Base-by-base conservation (phyloP, 2,888 invertebrate species). In the Frankliniella fusca region DNA sequence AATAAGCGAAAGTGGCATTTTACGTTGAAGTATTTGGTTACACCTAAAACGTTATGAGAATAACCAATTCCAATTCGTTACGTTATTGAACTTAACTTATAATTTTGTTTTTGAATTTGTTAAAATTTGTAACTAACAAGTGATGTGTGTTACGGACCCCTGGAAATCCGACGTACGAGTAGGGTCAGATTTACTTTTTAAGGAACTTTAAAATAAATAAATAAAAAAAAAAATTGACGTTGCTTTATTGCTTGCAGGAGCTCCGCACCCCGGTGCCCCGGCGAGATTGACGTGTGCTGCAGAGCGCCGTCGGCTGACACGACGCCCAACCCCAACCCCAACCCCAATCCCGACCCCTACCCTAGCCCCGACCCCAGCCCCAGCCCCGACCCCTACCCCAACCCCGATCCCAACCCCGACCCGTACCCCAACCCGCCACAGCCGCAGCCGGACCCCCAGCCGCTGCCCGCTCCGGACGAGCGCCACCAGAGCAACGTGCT, bases 221-320 rank as follows among this genome's bases (percentile, higher is more conserved):
- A n/a, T n/a, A n/a, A n/a, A n/a, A n/a, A n/a, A n/a, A n/a, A n/a
- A n/a, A n/a, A n/a, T n/a, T n/a, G n/a, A n/a, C n/a, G n/a, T n/a
- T n/a, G n/a, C n/a, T n/a, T n/a, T n/a, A n/a, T 38, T 15, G 54
- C 27, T 76, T 23, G 10, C 27, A 76, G 70, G 70, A 27, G 23
- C 70, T 23, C 70, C 23, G 27, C 27, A 1, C 70, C 70, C 70
- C n/a, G 27, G 23, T 76, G 70, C 70, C 10, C 23, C 8, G 70
- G 70, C 27, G 70, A 76, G 70, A 76, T 76, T 9, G 70, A 76
- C 8, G 70, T 76, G 70, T 76, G 70, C 70, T 76, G 70, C 70
- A 23, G 70, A 27, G 7, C 27, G 70, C 70, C 70, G 70, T 27
- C 70, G 11, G 70, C 0, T 3, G 27, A 23, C 9, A 9, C 12